Base-by-base conservation (phyloP, 2,113 vertebrate species). In the Azemiops feae region DNA sequence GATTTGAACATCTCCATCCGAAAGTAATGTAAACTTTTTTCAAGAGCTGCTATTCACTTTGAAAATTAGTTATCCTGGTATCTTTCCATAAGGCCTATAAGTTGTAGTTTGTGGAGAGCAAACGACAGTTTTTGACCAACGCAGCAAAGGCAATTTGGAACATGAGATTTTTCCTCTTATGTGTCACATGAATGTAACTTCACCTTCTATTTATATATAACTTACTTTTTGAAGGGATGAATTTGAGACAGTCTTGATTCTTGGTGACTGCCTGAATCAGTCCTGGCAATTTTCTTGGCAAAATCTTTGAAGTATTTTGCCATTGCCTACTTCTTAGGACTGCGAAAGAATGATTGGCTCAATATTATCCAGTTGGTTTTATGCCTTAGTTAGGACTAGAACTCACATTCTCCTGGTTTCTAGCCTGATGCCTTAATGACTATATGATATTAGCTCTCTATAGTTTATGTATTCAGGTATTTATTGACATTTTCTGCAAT, bases 41-140 rank as follows among this genome's bases (percentile, higher is more conserved):
- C 3, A 27, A 93, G 74, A 54, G 18, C 52, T 95, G 25, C 60
- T 93, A 90, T 86, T 45, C 39, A 87, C 0, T 0, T 74, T 92
- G 87, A 93, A 45, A 11, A 94, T 95, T 87, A 92, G 90, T 12
- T 92, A 91, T 92, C 85, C 25, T 94, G 91, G 85, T 92, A 58
- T 89, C 45, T 27, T 64, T 53, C 0, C 0, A 87, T 93, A 20
- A 92, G 47, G 53, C 27, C 87, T 43, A 58, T 86, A 45, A 88
- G 86, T 69, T 89, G 2, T 11, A 57, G 27, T 14, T 50, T 50
- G 43, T 45, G 25, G 50, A 45, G 34, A 54, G 87, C 64, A 57
- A 91, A 86, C n/a, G 39, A 3, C 64, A 92, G 18, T 85, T 57
- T 69, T 88, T 45, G 22, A 64, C 18, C 16, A 85, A 16, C 52